phyloP scores from a whole-genome alignment of 2,797 vertebrate genomes.

The Crax fasciolata region DNA sequence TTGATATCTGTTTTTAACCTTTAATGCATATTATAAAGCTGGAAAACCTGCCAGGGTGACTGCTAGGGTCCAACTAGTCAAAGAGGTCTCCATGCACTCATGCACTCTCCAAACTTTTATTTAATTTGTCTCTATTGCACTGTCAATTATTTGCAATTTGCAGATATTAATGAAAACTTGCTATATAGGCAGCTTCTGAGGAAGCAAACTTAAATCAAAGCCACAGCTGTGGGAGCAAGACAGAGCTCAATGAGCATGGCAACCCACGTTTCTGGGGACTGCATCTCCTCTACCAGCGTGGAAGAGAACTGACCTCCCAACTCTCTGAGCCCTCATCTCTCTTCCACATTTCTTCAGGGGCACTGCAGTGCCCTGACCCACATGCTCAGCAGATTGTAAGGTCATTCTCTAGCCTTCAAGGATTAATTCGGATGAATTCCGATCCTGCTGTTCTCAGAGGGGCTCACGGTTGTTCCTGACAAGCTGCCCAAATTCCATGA shows the following conservation, averaged over 20 bases:
- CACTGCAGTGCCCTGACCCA: rapidly evolving
- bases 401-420: neutral
- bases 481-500: neutral
- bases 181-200: neutral
- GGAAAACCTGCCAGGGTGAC: neutral
- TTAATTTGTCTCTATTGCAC: neutral
- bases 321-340: neutral
- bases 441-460: neutral
- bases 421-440: neutral
- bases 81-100: rapidly evolving
- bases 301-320: neutral
- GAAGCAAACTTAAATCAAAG: neutral
- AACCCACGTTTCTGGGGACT: neutral
- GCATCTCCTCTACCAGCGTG: neutral
- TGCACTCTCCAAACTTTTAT: neutral
- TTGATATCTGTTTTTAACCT: neutral
- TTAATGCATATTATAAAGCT: neutral
- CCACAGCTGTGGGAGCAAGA: neutral
- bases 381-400: neutral
- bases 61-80: neutral
- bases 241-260: rapidly evolving
- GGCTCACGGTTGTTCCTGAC: neutral
- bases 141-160: neutral
- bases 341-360: neutral
- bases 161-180: neutral